Evolutionary conservation across 2,113 vertebrate species (phyloP).

Genomic region (Phainopepla nitens): DNA sequence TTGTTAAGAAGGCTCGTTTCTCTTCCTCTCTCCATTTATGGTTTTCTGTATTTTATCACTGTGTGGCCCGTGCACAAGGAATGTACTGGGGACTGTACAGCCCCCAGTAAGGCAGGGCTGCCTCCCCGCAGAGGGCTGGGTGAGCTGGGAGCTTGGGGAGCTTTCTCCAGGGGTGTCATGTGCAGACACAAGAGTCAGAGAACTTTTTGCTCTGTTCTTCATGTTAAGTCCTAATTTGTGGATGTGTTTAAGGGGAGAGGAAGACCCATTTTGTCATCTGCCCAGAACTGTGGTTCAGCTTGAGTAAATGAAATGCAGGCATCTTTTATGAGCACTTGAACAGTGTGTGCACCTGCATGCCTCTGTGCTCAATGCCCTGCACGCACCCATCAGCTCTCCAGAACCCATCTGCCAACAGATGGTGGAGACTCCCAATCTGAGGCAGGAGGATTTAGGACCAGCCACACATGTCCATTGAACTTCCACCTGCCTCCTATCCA

Average conservation of each 20-base stretch:
- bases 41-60: neutral
- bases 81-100: neutral
- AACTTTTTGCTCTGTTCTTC: neutral
- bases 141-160: neutral
- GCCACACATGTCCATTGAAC: neutral
- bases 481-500: neutral
- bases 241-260: neutral
- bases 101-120: neutral
- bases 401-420: neutral
- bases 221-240: neutral
- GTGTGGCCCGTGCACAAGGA: neutral
- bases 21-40: neutral
- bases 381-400: neutral
- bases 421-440: neutral
- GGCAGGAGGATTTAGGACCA: neutral
- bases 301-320: neutral
- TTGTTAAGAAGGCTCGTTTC: neutral
- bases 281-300: neutral
- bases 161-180: neutral
- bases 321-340: neutral
- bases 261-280: neutral
- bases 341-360: fast-evolving
- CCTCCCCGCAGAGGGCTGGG: fast-evolving
- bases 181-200: neutral
- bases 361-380: neutral